Base-by-base conservation (phyloP, 2,888 invertebrate genomes). In the Andrena flavipes region DNA sequence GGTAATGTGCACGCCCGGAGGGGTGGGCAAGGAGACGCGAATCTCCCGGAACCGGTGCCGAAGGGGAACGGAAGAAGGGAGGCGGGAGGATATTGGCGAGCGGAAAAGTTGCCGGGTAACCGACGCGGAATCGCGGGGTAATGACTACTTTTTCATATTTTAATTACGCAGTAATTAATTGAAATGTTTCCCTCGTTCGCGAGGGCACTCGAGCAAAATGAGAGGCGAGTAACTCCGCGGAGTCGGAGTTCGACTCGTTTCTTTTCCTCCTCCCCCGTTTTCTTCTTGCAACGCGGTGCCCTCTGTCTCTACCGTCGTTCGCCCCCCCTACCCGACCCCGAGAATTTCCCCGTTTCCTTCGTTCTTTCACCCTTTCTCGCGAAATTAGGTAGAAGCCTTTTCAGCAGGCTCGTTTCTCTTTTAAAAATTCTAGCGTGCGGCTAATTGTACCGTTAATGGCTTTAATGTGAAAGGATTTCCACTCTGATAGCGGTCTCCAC, bases 121-220 rank as follows among this genome's bases (percentile, higher is more conserved):
- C 89, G 89, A 91, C 88, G 89, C 80, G 88, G 89, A 90, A 91
- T 89, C 87, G 88, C 82, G 84, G 82, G 84, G 87, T 92, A 92
- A 92, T 90, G 87, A 92, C 91, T 90, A 92, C 91, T 92, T 92
- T 91, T 88, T 90, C 82, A 90, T 91, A 87, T 88, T 88, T 89
- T 92, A 92, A 92, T 92, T 91, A 92, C 90, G 86, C 88, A 88
- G 88, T 92, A 90, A 92, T 92, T 92, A 92, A 92, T 91, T 90
- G 85, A 91, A 90, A 90, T 89, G 87, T 89, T 89, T 87, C 87
- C 79, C 76, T 56, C 76, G 83, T 84, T 84, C 80, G 81, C 77
- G 82, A 80, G 74, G 69, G 84, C 86, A 85, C 92, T 90, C 86
- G 86, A 88, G 88, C 84, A 90, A 91, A 91, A 87, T 90, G 89